Evolutionary conservation across 35 echinoderm and acorn worm genomes (phyloP), one percentile per base, ranked within the genome.

Genomic region (Apostichopus parvimensis): DNA sequence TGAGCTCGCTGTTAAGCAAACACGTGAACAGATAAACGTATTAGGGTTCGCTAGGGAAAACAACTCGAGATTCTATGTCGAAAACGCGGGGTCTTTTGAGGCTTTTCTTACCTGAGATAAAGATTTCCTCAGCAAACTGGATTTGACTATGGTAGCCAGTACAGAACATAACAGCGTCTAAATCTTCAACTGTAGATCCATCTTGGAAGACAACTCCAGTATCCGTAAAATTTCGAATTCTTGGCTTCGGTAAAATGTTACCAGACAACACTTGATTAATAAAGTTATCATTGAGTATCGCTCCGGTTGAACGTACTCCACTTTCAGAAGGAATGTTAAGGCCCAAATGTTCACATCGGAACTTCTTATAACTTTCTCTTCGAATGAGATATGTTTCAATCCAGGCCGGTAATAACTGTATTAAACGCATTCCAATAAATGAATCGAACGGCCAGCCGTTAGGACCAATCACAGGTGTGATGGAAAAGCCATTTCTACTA

Each of bases 161-260:
- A 8, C 93, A 94, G 57, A 93, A 93, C 15, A 97, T 79, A 57
- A 97, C 91, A 8, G 80, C 93, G 71, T 97, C 95, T 28, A 97
- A 22, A 17, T 93, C 62, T 8, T 97, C 93, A 10, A 97, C 61
- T 11, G 80, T 66, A 8, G 93, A 93, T 9, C 95, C 95, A 83
- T 97, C 95, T 23, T 56, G 77, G 62, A 97, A 97, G 14, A 93
- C 91, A 52, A 93, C 6, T 92, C 94, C 91, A 54, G 13, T 93
- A 17, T 91, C 24, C 10, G 83, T 95, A 23, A 98, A 98, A 1
- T 77, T 91, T 21, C 77, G 76, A 26, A 98, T 86, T 54, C 89
- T 84, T 15, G 91, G 77, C 57, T 98, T 98, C 58, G 93, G 59
- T 58, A 87, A 77, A 22, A 98, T 77, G 1, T 53, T 77, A 6